Percentiles rank a stretch among this genome's conserved stretches.
Conservation (phyloP, 53 echinoderm and acorn worm species). For the Luidia sarsii region DNA sequence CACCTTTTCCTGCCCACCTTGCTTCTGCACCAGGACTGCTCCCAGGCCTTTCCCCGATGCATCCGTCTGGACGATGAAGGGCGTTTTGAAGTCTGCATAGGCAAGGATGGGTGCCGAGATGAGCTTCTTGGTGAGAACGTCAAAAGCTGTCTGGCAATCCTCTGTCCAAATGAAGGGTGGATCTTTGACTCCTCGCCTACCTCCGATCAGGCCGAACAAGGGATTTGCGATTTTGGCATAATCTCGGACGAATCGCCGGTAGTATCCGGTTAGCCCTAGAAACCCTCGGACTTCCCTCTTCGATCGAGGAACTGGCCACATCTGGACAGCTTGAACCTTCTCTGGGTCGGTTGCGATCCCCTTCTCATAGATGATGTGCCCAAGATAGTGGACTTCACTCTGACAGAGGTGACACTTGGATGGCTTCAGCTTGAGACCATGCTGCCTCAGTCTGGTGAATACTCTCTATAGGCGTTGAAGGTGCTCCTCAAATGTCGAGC, state of each 20-base stretch:
- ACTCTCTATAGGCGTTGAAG: constrained; percentile 30
- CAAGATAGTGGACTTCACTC: constrained; percentile 40
- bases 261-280: constrained; percentile 51
- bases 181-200: constrained; percentile 1
- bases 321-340: constrained; percentile 39
- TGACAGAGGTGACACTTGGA: constrained; percentile 49
- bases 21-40: constrained; percentile 23
- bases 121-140: not conserved
- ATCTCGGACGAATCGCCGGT: constrained; percentile 25
- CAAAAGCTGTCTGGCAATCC: constrained; percentile 32
- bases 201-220: constrained; percentile 30
- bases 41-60: constrained; percentile 23
- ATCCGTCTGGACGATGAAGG: constrained; percentile 36
- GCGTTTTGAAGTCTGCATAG: constrained; percentile 36
- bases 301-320: constrained; percentile 22
- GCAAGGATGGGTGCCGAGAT: constrained; percentile 36
- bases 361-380: constrained; percentile 29
- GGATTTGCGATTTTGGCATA: constrained; percentile 38
- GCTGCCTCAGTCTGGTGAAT: constrained; percentile 23
- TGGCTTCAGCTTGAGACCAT: constrained; percentile 48
- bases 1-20: constrained; percentile 10
- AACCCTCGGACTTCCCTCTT: constrained; percentile 49
- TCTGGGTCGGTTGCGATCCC: constrained; percentile 48
- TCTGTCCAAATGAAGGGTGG: constrained; percentile 19
- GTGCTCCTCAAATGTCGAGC: constrained; percentile 41